Percentiles rank a stretch among this genome's conserved stretches.
phyloP scores from a whole-genome alignment of 2,797 vertebrate genomes.

The Fringilla coelebs region DNA sequence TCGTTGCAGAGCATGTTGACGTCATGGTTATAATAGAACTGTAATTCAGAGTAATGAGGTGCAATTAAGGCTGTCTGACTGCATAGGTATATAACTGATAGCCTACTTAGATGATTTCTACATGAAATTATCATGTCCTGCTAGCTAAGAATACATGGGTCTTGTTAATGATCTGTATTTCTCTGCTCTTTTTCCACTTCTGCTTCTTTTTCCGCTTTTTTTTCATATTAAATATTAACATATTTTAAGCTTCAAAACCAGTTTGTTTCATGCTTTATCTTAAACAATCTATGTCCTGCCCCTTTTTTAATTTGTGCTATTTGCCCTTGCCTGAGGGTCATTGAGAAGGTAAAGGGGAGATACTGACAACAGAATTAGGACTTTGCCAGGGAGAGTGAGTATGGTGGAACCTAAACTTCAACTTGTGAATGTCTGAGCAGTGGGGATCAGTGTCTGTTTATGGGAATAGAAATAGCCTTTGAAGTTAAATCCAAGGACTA shows the following conservation, averaged over 20 bases:
- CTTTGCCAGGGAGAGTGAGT: neutral
- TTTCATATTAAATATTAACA: neutral
- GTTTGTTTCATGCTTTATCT: neutral
- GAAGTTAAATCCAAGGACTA: neutral
- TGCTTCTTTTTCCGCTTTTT: neutral
- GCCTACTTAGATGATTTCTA: neutral
- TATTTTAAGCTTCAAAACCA: neutral
- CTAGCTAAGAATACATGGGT: neutral
- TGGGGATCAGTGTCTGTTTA: neutral
- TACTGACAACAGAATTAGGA: neutral
- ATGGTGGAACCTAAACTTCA: neutral
- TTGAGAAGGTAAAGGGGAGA: neutral
- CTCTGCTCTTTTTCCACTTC: neutral
- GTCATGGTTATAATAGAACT: neutral
- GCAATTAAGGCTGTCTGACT: neutral
- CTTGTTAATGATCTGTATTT: neutral
- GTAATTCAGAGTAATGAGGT: neutral
- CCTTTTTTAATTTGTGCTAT: neutral
- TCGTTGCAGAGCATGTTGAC: neutral
- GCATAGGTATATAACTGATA: neutral
- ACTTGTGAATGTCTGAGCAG: neutral
- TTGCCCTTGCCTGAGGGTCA: neutral
- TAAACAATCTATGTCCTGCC: neutral
- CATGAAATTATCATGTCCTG: neutral
- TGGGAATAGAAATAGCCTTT: neutral